These are phyloP conservation scores for Umimayanthus chanpuru DNA, from an alignment of 92 coral and sea anemone species.

Conservation along the genomic window DNA sequence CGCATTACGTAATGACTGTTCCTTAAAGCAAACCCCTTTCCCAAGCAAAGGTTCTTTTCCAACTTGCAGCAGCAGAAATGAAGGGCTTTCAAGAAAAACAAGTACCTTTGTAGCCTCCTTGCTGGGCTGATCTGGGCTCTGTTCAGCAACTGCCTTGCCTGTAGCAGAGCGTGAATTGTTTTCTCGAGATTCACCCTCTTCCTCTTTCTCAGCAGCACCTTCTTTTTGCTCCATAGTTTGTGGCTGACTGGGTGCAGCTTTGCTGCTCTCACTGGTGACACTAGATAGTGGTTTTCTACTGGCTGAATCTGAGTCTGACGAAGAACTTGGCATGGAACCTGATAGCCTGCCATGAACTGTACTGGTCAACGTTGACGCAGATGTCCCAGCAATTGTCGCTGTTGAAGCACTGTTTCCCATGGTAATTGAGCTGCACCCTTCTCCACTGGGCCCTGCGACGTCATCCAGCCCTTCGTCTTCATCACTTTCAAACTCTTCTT, in stretches of 20 bases:
- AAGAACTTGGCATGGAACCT: neutral
- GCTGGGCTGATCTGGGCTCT: too few species aligned
- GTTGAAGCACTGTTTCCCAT: constrained; percentile 27
- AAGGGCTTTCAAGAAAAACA: too few species aligned
- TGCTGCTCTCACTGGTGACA: neutral
- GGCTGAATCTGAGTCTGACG: neutral
- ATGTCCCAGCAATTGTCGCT: constrained; percentile 1
- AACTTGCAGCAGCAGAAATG: too few species aligned
- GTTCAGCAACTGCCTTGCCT: too few species aligned
- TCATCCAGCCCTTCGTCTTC: constrained; percentile 55
- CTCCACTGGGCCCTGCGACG: constrained; percentile 39
- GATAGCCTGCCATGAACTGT: neutral
- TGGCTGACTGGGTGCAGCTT: neutral
- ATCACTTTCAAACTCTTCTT: constrained; percentile 69
- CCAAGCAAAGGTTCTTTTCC: too few species aligned
- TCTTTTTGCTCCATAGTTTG: neutral
- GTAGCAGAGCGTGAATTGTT: neutral
- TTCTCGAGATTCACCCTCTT: neutral
- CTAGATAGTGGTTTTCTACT: neutral
- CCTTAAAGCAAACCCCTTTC: too few species aligned
- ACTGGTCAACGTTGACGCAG: constrained; percentile 19
- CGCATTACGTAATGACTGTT: too few species aligned
- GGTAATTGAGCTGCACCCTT: constrained; percentile 13
- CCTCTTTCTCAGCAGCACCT: neutral
- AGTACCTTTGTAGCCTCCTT: too few species aligned